Percentiles rank a stretch among this genome's conserved stretches.
Conservation (phyloP, 2,797 vertebrate genomes). For the Gymnothorax javanicus region DNA sequence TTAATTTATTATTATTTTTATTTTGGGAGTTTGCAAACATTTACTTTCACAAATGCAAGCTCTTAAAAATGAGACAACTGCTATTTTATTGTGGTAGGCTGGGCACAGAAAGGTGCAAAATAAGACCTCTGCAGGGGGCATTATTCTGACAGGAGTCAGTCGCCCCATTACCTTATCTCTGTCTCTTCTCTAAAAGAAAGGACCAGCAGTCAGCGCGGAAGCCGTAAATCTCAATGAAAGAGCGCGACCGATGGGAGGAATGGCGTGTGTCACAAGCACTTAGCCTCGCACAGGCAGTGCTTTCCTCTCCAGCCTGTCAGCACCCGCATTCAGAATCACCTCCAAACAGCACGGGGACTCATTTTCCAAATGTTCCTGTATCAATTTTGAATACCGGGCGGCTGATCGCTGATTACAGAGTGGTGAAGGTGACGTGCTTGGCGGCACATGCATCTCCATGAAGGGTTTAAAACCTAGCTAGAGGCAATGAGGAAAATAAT, state of each 20-base stretch:
- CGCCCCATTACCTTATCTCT: not conserved
- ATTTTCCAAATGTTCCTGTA: not conserved
- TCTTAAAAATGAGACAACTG: too few species aligned
- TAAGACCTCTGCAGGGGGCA: not conserved
- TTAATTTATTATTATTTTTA: too few species aligned
- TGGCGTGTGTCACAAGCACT: not conserved
- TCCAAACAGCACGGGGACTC: not conserved
- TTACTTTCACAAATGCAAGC: too few species aligned
- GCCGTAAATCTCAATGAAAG: not conserved
- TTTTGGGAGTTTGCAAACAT: too few species aligned
- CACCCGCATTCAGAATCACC: not conserved
- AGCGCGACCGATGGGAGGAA: not conserved
- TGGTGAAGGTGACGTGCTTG: not conserved
- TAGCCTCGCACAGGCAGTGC: not conserved
- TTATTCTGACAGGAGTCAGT: slow-evolving; percentile 8
- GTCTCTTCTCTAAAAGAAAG: not conserved
- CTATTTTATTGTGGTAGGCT: too few species aligned
- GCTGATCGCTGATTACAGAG: not conserved
- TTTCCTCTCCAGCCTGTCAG: not conserved
- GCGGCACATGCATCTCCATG: not conserved
- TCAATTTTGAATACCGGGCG: not conserved
- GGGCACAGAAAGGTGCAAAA: not conserved
- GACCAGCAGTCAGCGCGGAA: not conserved
- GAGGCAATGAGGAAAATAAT: not conserved
- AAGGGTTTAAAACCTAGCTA: not conserved